Evolutionary conservation across 1,140 invertebrate species (phyloP).

Genomic region (Cecropterus lyciades): DNA sequence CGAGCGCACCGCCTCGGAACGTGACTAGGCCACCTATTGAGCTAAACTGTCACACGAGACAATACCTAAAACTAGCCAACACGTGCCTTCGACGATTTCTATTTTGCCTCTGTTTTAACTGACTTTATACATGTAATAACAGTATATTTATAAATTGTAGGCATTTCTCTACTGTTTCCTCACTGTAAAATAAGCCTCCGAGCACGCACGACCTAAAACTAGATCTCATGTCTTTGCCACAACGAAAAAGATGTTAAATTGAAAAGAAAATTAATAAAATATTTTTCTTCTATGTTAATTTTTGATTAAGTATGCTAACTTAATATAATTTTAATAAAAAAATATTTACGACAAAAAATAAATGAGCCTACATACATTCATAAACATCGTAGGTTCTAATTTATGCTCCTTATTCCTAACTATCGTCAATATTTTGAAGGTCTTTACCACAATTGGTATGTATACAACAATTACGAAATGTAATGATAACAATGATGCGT

Average conservation of each 20-base stretch:
- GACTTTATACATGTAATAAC: slow-evolving; percentile 6
- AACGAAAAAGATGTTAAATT: neutral
- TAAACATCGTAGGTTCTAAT: too few species aligned
- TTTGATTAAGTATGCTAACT: too few species aligned
- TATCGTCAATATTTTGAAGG: too few species aligned
- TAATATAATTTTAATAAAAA: too few species aligned
- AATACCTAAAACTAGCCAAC: slow-evolving; percentile 43
- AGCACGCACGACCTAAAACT: slow-evolving; percentile 30
- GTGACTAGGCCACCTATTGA: slow-evolving; percentile 69
- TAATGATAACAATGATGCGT: slow-evolving; percentile 19
- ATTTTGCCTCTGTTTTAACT: slow-evolving; percentile 27
- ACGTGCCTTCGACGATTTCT: slow-evolving; percentile 41
- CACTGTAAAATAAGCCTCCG: slow-evolving; percentile 34
- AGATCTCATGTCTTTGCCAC: neutral
- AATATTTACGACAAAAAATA: too few species aligned
- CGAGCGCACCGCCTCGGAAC: slow-evolving; percentile 43
- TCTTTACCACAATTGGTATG: neutral
- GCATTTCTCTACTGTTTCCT: slow-evolving; percentile 28
- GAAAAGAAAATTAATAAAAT: neutral
- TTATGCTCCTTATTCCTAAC: too few species aligned
- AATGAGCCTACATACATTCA: too few species aligned
- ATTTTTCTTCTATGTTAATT: too few species aligned
- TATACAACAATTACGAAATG: slow-evolving; percentile 19
- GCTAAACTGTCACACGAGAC: slow-evolving; percentile 53
- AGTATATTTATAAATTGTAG: neutral